phyloP scores from a whole-genome alignment of 2,888 invertebrate genomes.

The Stegana nigrithorax region DNA sequence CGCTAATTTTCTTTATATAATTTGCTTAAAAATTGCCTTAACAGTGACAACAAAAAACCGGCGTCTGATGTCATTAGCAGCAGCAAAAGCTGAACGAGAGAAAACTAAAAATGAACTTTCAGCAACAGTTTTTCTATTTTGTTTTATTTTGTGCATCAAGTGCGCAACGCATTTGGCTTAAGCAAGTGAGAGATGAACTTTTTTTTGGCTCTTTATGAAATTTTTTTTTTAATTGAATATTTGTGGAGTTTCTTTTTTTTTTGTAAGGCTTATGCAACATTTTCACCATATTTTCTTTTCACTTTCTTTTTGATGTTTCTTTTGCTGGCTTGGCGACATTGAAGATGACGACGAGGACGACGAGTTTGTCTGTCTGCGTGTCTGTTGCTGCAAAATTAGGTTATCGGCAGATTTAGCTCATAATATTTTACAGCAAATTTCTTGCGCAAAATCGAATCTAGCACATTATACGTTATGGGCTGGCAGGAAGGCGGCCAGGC shows the following conservation, averaged over 20 bases:
- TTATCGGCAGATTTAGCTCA: constrained; percentile 13
- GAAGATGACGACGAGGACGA: background rate
- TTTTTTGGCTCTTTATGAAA: constrained; percentile 34
- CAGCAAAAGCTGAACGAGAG: constrained; percentile 13
- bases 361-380: background rate
- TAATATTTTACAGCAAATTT: constrained; percentile 12
- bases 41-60: background rate
- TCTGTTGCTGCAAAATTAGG: constrained; percentile 1
- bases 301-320: background rate
- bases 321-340: background rate
- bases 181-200: constrained; percentile 37
- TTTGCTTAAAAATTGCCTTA: constrained; percentile 11
- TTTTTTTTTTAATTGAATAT: constrained; percentile 53
- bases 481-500: no score
- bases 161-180: background rate
- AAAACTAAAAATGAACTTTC: background rate
- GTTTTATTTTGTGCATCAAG: no score
- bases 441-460: constrained; percentile 48
- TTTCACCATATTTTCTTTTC: background rate
- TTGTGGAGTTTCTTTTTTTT: constrained; percentile 27
- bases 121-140: no score
- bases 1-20: constrained; percentile 48
- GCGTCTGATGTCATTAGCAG: constrained; percentile 54
- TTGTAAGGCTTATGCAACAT: constrained; percentile 1
- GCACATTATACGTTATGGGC: constrained; percentile 14